Evolutionary conservation across 2,113 vertebrate species (phyloP).

Genomic region (Laticauda colubrina): DNA sequence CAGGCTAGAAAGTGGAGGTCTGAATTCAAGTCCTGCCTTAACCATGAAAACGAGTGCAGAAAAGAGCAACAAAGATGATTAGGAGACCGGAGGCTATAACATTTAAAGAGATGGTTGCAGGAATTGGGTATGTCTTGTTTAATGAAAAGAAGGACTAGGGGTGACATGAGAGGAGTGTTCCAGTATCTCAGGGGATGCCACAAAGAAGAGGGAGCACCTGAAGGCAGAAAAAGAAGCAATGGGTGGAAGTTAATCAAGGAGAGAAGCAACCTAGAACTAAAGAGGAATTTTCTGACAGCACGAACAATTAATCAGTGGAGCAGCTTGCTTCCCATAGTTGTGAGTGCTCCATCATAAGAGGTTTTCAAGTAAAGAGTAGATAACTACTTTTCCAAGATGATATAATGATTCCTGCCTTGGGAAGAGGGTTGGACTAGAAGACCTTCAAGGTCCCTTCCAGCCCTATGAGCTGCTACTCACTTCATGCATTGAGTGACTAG

Average conservation of each 20-base stretch:
- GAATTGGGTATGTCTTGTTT: too few relatives aligned
- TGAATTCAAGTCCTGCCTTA: not conserved
- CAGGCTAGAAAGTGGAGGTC: not conserved
- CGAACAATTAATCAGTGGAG: not conserved
- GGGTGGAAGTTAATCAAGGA: too few relatives aligned
- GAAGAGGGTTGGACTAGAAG: not conserved
- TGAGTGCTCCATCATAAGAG: not conserved
- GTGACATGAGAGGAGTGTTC: too few relatives aligned
- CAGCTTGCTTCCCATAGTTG: not conserved
- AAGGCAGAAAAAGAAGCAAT: too few relatives aligned
- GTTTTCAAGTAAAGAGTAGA: not conserved
- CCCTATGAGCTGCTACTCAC: not conserved
- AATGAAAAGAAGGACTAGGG: too few relatives aligned
- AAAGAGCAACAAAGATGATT: too few relatives aligned
- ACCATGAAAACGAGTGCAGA: not conserved
- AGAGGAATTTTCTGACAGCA: too few relatives aligned
- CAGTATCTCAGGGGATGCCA: too few relatives aligned
- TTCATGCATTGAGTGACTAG: not conserved
- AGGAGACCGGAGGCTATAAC: too few relatives aligned
- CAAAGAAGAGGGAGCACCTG: too few relatives aligned
- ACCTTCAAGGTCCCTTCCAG: not conserved
- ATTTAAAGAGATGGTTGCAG: too few relatives aligned
- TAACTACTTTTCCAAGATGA: not conserved
- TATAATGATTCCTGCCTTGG: not conserved
- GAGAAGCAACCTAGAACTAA: too few relatives aligned